A percentile compares a stretch with the other conserved stretches of the same genome.
phyloP scores from a whole-genome alignment of 1,140 invertebrate genomes.

The Bombus difficillimus region DNA sequence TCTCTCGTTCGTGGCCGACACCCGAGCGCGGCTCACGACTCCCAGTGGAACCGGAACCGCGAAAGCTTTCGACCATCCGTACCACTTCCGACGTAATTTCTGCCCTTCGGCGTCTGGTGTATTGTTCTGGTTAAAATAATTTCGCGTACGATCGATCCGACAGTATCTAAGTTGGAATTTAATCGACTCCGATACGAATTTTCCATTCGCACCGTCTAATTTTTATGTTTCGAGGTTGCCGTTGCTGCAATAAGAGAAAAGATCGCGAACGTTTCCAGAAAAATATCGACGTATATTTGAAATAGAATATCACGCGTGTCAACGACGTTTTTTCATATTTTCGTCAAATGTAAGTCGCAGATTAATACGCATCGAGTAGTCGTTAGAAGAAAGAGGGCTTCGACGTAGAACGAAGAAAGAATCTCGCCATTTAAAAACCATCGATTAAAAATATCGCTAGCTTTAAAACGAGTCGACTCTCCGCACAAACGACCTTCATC shows the following conservation, averaged over 20 bases:
- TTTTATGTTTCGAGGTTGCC: fast-evolving
- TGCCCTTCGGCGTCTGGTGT: not conserved
- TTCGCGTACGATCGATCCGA: not conserved
- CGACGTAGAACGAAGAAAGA: not conserved
- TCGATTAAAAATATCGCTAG: not conserved
- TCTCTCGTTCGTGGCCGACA: constrained; percentile 40
- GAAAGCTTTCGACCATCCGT: not conserved
- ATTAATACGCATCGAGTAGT: too few relatives aligned
- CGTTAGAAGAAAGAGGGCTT: not conserved
- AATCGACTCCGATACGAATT: not conserved
- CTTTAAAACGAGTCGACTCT: not conserved
- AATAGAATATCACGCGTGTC: too few relatives aligned
- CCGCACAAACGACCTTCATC: not conserved
- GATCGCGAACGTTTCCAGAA: too few relatives aligned
- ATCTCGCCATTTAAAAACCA: not conserved
- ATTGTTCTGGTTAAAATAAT: not conserved
- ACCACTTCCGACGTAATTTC: constrained; percentile 13
- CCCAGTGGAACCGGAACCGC: constrained; percentile 36
- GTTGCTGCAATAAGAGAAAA: too few relatives aligned
- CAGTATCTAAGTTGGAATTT: too few relatives aligned
- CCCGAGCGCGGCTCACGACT: constrained; percentile 51
- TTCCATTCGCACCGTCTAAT: too few relatives aligned
- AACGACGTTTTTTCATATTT: too few relatives aligned
- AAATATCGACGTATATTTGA: too few relatives aligned
- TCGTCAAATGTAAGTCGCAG: too few relatives aligned